Evolutionary conservation across 2,888 invertebrate genomes (phyloP), one percentile per base, ranked within the genome.

Genomic region (Heliconius charithonia): DNA sequence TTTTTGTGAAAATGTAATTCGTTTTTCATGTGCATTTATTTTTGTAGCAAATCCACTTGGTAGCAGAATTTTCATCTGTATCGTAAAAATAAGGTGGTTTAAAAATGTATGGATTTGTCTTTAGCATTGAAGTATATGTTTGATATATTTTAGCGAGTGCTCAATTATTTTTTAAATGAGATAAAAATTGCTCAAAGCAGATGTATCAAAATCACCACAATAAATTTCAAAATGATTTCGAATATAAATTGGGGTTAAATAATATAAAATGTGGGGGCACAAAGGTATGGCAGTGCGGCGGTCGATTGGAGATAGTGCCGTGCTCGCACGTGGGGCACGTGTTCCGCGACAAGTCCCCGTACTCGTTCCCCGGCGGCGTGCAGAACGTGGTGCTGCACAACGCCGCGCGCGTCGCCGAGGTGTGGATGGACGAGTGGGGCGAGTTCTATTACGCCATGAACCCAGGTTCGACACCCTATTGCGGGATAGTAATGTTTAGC

Each of bases 401-500:
- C 96, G 98, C 99, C 86, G 98, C 99, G 87, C 97, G 99, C 88
- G 99, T 99, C 87, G 99, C 99, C 87, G 98, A 99, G 94, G 99
- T 99, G 89, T 99, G 99, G 99, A 98, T 99, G 97, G 99, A 99
- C 96, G 99, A 99, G 95, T 99, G 99, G 98, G 97, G 98, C 94
- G 98, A 98, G 95, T 99, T 99, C 97, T 99, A 98, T 97, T 99
- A 98, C 97, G 98, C 98, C 95, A 98, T 99, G 98, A 99, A 98
- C 95, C 98, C 98, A 98, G 98, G 98, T 98, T 97, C 96, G 96
- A 91, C 59, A 22, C 59, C 59, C 10, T 80, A 79, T 83, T 80
- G 84, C 82, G 81, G 32, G 72, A 80, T 80, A 85, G 85, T 89
- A 87, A 85, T 85, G 83, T 89, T 90, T 88, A 89, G 84, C 82